Evolutionary conservation across 1,140 invertebrate species (phyloP).

Genomic region (Dendroctonus ponderosae): DNA sequence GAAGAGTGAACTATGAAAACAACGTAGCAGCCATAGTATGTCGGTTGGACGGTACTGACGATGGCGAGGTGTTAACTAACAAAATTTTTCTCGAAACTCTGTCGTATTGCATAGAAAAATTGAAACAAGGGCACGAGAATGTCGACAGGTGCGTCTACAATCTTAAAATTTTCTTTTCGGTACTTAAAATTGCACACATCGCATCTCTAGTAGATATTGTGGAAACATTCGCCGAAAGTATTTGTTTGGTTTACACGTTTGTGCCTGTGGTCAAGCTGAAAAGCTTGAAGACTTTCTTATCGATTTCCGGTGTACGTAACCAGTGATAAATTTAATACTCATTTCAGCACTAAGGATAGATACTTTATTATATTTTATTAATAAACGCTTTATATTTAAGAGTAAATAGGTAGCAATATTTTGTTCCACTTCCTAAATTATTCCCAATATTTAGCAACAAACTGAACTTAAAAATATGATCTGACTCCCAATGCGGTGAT

Average conservation of each 20-base stretch:
- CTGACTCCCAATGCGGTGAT: no score
- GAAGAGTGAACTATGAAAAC: conserved; percentile 85
- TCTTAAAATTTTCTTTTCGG: conserved; percentile 74
- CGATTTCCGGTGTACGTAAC: conserved; percentile 63
- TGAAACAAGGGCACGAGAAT: conserved; percentile 65
- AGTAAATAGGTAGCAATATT: no score
- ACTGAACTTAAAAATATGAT: no score
- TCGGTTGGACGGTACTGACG: conserved; percentile 64
- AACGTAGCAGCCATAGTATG: conserved; percentile 82
- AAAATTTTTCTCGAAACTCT: conserved; percentile 66
- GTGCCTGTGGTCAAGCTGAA: conserved; percentile 76
- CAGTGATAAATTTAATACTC: conserved; percentile 27
- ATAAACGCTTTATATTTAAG: no score
- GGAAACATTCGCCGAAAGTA: conserved; percentile 49
- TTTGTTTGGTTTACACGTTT: conserved; percentile 66
- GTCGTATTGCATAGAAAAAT: conserved; percentile 69
- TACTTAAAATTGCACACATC: conserved; percentile 58
- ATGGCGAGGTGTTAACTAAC: conserved; percentile 55
- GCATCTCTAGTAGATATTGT: conserved; percentile 57
- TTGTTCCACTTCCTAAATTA: no score
- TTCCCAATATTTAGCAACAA: no score
- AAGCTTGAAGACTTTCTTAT: conserved; percentile 74
- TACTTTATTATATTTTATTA: no score
- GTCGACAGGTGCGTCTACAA: conserved; percentile 61
- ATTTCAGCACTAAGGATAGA: no score